Evolutionary conservation across 1,140 invertebrate species (phyloP).

Genomic region (Drosophila jambulina): DNA sequence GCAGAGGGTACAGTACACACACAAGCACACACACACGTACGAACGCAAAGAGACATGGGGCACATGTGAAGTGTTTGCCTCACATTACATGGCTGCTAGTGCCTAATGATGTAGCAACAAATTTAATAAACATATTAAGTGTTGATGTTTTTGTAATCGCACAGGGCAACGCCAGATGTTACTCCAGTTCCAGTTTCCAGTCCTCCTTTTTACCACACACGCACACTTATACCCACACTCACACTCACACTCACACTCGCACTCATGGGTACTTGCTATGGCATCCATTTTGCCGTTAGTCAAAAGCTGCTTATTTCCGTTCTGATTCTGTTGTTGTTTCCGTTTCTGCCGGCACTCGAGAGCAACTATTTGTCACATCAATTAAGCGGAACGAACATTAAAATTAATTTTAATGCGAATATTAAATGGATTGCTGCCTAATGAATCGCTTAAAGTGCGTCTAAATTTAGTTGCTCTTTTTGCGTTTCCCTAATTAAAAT

Average conservation of each 20-base stretch:
- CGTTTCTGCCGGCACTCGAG: background rate
- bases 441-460: slow-evolving; percentile 24
- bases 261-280: slow-evolving; percentile 1
- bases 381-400: slow-evolving; percentile 43
- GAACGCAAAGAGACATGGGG: slow-evolving; percentile 11
- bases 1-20: background rate
- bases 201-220: slow-evolving; percentile 4
- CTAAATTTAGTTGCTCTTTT: background rate
- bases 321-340: slow-evolving; percentile 33
- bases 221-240: slow-evolving; percentile 1
- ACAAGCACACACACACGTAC: slow-evolving; percentile 4
- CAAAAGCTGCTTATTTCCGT: slow-evolving; percentile 56
- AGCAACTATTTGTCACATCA: slow-evolving; percentile 34
- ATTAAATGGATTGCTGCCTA: slow-evolving; percentile 37
- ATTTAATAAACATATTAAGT: slow-evolving; percentile 84
- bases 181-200: slow-evolving; percentile 13
- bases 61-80: slow-evolving; percentile 67
- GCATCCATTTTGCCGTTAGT: slow-evolving; percentile 44
- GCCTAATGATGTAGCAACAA: slow-evolving; percentile 84
- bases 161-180: slow-evolving; percentile 38
- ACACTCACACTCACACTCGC: background rate
- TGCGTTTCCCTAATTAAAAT: slow-evolving; percentile 21
- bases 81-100: slow-evolving; percentile 79
- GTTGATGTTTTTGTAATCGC: slow-evolving; percentile 82
- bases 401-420: slow-evolving; percentile 46